Conservation (phyloP, 2,797 vertebrate genomes). For the Notamacropus eugenii region DNA sequence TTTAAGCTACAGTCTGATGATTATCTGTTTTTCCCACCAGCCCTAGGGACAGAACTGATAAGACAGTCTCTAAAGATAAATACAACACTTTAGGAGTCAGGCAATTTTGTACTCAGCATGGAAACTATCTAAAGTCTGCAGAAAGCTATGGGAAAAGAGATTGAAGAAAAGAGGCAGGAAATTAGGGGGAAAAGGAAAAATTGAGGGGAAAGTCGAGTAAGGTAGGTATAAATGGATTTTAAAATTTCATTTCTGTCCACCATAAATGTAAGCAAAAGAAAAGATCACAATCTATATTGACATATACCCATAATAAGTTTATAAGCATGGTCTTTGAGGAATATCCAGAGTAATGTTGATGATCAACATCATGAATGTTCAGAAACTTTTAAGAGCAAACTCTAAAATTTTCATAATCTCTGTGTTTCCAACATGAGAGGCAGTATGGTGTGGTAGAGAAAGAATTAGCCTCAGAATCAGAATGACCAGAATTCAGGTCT, state of each 20-base stretch:
- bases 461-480: neutral
- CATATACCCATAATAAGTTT: conserved; percentile 8
- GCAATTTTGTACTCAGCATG: conserved; percentile 20
- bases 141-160: conserved; percentile 44
- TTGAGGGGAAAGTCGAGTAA: neutral
- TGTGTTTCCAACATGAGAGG: conserved; percentile 9
- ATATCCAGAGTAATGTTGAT: neutral
- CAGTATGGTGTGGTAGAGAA: neutral
- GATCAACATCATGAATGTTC: neutral
- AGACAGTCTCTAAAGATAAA: conserved; percentile 63
- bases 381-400: conserved; percentile 16
- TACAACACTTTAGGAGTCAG: neutral
- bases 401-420: conserved; percentile 21
- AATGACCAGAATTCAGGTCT: neutral
- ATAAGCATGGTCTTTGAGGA: conserved; percentile 7
- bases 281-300: conserved; percentile 1
- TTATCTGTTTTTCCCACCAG: conserved; percentile 53
- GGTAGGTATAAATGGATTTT: conserved; percentile 1
- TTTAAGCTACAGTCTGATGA: conserved; percentile 69
- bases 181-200: neutral
- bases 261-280: neutral
- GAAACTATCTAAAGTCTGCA: conserved; percentile 22
- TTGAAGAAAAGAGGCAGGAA: neutral
- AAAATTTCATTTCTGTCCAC: neutral
- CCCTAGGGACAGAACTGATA: conserved; percentile 55